Evolutionary conservation across 2,888 invertebrate genomes (phyloP).

Genomic region (Hypomecis atomaria): DNA sequence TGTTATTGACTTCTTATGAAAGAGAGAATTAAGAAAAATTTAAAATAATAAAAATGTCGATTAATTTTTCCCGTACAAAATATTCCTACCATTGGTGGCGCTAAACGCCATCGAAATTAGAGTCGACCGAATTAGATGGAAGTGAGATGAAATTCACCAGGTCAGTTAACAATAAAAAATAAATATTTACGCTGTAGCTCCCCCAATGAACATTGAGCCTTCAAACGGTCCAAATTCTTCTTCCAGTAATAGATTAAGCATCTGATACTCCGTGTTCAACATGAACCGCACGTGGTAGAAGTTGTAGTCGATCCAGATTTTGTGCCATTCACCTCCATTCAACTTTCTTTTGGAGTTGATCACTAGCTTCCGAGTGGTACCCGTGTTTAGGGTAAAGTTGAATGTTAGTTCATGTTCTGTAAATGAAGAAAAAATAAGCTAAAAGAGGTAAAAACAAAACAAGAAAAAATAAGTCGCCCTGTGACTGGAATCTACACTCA

Average conservation of each 20-base stretch:
- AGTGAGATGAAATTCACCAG: no score
- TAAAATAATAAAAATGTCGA: no score
- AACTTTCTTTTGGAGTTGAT: constrained; percentile 92
- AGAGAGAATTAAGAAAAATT: no score
- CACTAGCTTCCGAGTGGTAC: constrained; percentile 91
- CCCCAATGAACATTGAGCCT: constrained; percentile 97
- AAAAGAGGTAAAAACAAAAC: no score
- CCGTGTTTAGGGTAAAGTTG: constrained; percentile 95
- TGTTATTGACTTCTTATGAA: no score
- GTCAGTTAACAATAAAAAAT: neutral
- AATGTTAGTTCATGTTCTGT: constrained; percentile 93
- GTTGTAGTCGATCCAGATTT: constrained; percentile 97
- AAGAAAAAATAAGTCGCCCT: no score
- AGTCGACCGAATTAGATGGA: no score
- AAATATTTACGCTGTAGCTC: constrained; percentile 92
- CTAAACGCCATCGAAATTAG: no score
- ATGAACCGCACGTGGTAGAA: constrained; percentile 96
- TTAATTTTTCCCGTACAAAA: no score
- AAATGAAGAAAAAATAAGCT: no score
- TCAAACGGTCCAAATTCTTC: constrained; percentile 97
- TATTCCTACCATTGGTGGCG: no score
- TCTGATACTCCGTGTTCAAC: constrained; percentile 95
- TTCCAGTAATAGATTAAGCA: constrained; percentile 93
- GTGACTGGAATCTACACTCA: no score
- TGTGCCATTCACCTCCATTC: constrained; percentile 98